phyloP scores from a whole-genome alignment of 2,113 vertebrate genomes.

The Aleadryas rufinucha region DNA sequence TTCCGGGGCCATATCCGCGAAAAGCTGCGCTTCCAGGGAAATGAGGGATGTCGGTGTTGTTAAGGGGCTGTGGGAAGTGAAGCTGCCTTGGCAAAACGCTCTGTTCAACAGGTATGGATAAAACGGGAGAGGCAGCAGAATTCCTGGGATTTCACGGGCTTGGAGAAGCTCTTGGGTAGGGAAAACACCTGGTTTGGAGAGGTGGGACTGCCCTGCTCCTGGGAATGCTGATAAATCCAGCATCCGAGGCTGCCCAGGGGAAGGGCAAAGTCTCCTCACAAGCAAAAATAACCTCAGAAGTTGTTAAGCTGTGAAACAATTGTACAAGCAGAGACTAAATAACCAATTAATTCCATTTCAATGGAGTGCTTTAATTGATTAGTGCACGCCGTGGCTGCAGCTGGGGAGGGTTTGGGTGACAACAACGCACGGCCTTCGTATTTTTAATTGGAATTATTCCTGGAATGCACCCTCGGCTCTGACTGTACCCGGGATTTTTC shows the following conservation, averaged over 20 bases:
- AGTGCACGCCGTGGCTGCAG: not conserved
- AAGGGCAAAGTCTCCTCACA: not conserved
- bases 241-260: not conserved
- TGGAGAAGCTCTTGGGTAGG: not conserved
- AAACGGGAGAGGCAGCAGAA: not conserved
- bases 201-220: not conserved
- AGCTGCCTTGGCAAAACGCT: not conserved
- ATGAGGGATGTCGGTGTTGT: not conserved
- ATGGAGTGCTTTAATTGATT: conserved; percentile 5
- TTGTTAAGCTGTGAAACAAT: not conserved
- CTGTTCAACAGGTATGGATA: not conserved
- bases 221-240: not conserved
- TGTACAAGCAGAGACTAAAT: not conserved
- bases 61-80: not conserved
- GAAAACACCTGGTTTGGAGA: not conserved
- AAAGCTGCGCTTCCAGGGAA: not conserved
- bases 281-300: not conserved
- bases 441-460: conserved; percentile 27
- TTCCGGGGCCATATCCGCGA: not conserved
- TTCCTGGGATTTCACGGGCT: not conserved
- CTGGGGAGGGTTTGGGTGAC: not conserved
- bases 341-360: conserved; percentile 12
- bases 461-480: not conserved
- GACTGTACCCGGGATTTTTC: not conserved
- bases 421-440: not conserved